Evolutionary conservation across 2,797 vertebrate species (phyloP), one percentile per base, ranked within the genome.

Genomic region (Chrosomus eos): DNA sequence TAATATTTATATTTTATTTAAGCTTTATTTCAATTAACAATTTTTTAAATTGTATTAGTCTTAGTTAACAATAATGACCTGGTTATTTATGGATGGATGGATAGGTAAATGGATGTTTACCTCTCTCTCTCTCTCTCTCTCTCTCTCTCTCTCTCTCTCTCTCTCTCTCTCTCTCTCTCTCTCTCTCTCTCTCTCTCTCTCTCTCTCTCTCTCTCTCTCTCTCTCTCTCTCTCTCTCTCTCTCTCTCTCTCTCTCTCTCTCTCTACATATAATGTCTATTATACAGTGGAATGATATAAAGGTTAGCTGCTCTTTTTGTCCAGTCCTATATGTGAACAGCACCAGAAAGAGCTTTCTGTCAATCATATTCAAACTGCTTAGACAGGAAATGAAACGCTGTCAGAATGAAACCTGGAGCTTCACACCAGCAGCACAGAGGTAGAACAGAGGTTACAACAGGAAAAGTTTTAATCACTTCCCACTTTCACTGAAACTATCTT

Each of bases 401-500:
- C 62, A 68, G 62, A 80, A 21, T 80, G 60, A 48, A 80, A 68
- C 38, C 78, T 68, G 28, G 43, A 80, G 60, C 40, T 78, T 78
- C 76, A 64, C 76, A 78, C 58, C 38, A 11, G 28, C 28, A 67
- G 43, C 40, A 67, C 2, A 66, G 78, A 64, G 55, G 62, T 80
- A 66, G 40, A 68, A 51, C 62, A 48, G 78, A n/a, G 64, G 78
- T 68, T 80, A 68, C 64, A 33, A 68, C 8, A 68, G 62, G 45
- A 68, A 66, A 80, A 68, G 78, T 80, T 78, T 66, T 68, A 75
- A 75, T 66, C 45, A 58, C 82, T 75, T 83, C 70, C 43, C 10
- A 31, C 64, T 40, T 73, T 31, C 68, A 26, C 67, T 16, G 36
- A 26, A 55, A 70, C 80, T 71, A 19, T 60, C 31, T 70, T 43